A percentile compares a stretch with the other conserved stretches of the same genome.
Evolutionary conservation across 2,888 invertebrate species (phyloP).

Genomic region (Chouioia cunea): DNA sequence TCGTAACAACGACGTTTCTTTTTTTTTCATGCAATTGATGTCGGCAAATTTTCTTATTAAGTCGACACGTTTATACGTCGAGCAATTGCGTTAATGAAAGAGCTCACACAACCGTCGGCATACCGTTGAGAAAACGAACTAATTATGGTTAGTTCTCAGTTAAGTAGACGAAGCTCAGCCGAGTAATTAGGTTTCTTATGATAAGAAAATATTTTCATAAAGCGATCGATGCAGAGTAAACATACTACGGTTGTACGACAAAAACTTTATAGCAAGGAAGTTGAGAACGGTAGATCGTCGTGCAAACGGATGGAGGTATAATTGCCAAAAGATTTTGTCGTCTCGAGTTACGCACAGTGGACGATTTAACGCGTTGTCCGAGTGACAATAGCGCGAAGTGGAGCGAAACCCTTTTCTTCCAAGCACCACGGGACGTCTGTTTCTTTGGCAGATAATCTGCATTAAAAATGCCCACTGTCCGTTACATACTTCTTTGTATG

Average conservation of each 20-base stretch:
- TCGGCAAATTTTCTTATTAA: no score
- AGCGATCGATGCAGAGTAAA: background rate
- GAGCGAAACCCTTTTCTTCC: constrained; percentile 61
- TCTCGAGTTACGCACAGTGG: constrained; percentile 39
- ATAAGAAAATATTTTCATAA: constrained; percentile 39
- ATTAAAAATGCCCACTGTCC: no score
- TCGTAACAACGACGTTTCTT: background rate
- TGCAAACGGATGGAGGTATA: constrained; percentile 1
- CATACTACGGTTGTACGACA: no score
- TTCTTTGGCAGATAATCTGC: constrained; percentile 56
- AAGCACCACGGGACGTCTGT: constrained; percentile 50
- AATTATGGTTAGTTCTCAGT: constrained; percentile 56
- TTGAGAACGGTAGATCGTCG: no score
- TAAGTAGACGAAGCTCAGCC: constrained; percentile 51
- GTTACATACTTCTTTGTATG: no score
- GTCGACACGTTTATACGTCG: background rate
- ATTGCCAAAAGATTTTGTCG: constrained; percentile 24
- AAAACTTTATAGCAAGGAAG: no score
- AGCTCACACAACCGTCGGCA: constrained; percentile 5
- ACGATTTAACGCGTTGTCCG: constrained; percentile 45
- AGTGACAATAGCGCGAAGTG: constrained; percentile 62
- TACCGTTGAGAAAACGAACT: constrained; percentile 51
- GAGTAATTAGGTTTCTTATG: constrained; percentile 56
- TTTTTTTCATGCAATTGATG: constrained; percentile 11
- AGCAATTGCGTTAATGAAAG: constrained; percentile 43